Base-by-base conservation (phyloP, 92 coral and sea anemone species). In the Virgularia gustaviana region DNA sequence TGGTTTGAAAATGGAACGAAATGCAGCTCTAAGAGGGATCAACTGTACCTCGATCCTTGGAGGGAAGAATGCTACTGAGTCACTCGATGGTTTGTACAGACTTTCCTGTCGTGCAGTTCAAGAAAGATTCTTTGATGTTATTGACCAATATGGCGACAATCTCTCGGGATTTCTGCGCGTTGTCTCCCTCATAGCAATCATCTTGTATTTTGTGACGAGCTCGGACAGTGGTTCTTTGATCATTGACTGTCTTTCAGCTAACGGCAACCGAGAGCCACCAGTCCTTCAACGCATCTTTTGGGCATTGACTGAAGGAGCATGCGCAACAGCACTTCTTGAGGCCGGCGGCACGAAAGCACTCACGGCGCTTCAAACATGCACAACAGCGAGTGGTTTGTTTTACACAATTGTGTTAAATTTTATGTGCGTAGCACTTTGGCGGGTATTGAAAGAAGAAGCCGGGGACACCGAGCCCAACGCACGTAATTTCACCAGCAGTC, bases 221-320 rank as follows among this genome's bases (percentile, higher is more conserved):
- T 90, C 96, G 2, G 96, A 90, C 68, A 90, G 96, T 67, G 96
- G 96, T 33, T 90, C 96, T 28, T 83, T 90, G 34, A 87, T 90
- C 64, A 87, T 90, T 32, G 96, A 90, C 80, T 84, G 92, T 72
- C 79, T 90, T 6, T 85, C 92, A 54, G 91, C 96, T 32, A 90
- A 90, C 52, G 96, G 96, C 20, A 85, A 85, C 62, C 94, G 88
- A 30, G 94, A 90, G 25, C 96, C 96, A 29, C 96, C 96, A 9
- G 75, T 88, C 16, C 63, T 79, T 32, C 96, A 90, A 56, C 88
- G 96, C 9, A 72, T 90, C 66, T 90, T 90, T 80, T 90, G 96
- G 96, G 96, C 96, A 29, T 76, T 90, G 23, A 90, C 96, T 10
- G 96, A 90, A 51, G 90, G 96, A 1, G 96, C 96, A 2, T 82